A percentile compares a stretch with the other conserved stretches of the same genome.
phyloP scores from a whole-genome alignment of 2,797 vertebrate genomes.

The Psittacula derbiana region DNA sequence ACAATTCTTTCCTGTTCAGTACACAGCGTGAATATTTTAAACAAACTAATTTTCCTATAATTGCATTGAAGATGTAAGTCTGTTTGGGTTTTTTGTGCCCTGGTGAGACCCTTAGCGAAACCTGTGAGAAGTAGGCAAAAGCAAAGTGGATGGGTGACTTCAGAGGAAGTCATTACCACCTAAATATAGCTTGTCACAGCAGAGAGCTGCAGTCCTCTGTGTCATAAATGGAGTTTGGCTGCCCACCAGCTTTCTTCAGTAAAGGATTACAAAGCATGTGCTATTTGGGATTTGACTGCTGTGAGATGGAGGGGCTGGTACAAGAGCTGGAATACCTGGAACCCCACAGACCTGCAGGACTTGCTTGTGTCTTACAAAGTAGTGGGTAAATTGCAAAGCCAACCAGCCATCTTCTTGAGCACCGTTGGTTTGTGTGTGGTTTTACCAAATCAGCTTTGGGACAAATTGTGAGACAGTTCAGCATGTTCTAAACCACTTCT shows the following conservation, averaged over 20 bases:
- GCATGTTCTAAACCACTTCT: neutral
- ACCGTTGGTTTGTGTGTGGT: neutral
- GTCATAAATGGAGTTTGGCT: constrained; percentile 27
- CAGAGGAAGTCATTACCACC: neutral
- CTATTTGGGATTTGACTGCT: constrained; percentile 7
- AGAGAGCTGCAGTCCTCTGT: neutral
- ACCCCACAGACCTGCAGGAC: neutral
- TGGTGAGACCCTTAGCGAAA: neutral
- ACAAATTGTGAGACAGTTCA: neutral
- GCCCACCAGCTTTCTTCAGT: neutral
- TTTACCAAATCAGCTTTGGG: neutral
- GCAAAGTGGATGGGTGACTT: neutral
- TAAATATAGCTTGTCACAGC: constrained; percentile 5
- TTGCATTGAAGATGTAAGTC: neutral
- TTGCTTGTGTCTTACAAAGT: neutral
- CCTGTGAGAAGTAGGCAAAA: neutral
- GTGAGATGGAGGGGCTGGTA: neutral
- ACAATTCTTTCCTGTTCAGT: neutral
- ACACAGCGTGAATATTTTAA: neutral
- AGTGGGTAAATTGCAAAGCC: neutral
- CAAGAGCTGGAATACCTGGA: neutral
- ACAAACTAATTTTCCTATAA: neutral
- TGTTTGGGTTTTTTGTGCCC: neutral
- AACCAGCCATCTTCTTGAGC: neutral
- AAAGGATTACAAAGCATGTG: neutral